These are phyloP conservation scores for Drosophila robusta DNA, from an alignment of 2,888 invertebrate genomes.

Conservation along the genomic window DNA sequence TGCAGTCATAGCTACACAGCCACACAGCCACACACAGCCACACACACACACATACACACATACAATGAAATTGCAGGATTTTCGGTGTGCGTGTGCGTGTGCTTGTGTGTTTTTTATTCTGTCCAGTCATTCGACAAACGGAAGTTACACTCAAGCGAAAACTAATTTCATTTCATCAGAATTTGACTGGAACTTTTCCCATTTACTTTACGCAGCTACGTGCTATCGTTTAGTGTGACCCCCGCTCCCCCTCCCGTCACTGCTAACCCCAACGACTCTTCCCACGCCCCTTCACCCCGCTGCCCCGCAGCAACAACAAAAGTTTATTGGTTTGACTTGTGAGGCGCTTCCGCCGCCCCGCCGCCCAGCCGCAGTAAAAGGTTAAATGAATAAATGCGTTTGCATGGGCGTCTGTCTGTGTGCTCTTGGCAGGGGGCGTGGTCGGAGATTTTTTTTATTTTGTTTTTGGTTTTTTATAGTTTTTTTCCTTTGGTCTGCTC, in stretches of 20 bases:
- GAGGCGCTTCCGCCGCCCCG: slow-evolving; percentile 38
- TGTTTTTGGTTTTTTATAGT: background rate
- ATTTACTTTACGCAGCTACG: slow-evolving; percentile 66
- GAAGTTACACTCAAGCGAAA: slow-evolving; percentile 71
- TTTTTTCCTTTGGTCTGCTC: slow-evolving; percentile 7
- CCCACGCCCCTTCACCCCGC: background rate
- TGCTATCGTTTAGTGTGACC: slow-evolving; percentile 62
- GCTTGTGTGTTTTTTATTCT: slow-evolving; percentile 36
- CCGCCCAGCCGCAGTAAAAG: slow-evolving; percentile 27
- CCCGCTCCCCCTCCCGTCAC: rapidly evolving
- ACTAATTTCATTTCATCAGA: slow-evolving; percentile 74
- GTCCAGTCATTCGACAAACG: slow-evolving; percentile 64
- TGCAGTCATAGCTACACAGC: slow-evolving; percentile 27
- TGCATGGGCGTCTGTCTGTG: slow-evolving; percentile 9
- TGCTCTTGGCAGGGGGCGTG: background rate
- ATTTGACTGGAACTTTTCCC: slow-evolving; percentile 73
- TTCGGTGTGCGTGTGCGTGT: slow-evolving; percentile 14
- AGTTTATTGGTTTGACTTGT: slow-evolving; percentile 66
- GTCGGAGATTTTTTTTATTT: slow-evolving; percentile 1
- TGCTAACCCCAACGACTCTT: too few species aligned
- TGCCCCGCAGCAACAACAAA: slow-evolving; percentile 26
- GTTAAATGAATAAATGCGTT: slow-evolving; percentile 65
- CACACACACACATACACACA: slow-evolving; percentile 1
- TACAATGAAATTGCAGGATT: slow-evolving; percentile 43
- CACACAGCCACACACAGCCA: slow-evolving; percentile 12